A percentile compares a stretch with the other conserved stretches of the same genome.
Evolutionary conservation across 2,113 vertebrate species (phyloP).

Genomic region (Delphinapterus leucas): DNA sequence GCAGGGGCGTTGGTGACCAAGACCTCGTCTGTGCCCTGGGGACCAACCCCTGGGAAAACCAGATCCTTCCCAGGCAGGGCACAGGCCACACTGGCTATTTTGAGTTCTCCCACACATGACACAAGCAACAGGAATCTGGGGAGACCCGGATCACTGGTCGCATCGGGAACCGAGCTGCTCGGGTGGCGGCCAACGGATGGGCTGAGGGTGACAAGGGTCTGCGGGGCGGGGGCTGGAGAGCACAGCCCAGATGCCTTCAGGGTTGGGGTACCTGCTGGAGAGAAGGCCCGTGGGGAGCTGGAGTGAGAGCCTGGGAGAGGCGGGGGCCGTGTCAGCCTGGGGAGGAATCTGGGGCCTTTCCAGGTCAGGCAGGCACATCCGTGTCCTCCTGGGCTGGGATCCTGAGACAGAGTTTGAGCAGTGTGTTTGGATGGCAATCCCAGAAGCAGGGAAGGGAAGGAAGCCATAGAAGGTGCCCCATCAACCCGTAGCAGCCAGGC

Average conservation of each 20-base stretch:
- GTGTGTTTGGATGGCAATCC: background rate
- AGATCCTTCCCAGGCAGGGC: background rate
- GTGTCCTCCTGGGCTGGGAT: background rate
- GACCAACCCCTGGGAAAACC: background rate
- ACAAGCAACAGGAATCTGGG: background rate
- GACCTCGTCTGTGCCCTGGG: background rate
- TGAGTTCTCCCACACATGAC: background rate
- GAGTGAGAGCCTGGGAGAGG: background rate
- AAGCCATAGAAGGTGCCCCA: accelerated
- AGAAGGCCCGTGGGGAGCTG: background rate
- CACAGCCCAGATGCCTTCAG: background rate
- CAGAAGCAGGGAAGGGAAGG: too few species aligned
- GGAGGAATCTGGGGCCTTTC: background rate
- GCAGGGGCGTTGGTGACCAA: background rate
- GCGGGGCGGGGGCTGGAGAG: accelerated
- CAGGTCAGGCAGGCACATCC: background rate
- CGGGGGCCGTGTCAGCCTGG: background rate
- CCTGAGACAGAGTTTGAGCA: too few species aligned
- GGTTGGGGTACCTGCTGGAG: too few species aligned
- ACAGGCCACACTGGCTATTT: background rate
- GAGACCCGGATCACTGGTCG: background rate
- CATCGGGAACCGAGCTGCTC: background rate
- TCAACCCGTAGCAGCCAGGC: background rate
- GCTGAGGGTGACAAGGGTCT: background rate
- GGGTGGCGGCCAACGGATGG: background rate